Evolutionary conservation across 1,140 invertebrate genomes (phyloP), one percentile per base, ranked within the genome.

Genomic region (Homalodisca vitripennis): DNA sequence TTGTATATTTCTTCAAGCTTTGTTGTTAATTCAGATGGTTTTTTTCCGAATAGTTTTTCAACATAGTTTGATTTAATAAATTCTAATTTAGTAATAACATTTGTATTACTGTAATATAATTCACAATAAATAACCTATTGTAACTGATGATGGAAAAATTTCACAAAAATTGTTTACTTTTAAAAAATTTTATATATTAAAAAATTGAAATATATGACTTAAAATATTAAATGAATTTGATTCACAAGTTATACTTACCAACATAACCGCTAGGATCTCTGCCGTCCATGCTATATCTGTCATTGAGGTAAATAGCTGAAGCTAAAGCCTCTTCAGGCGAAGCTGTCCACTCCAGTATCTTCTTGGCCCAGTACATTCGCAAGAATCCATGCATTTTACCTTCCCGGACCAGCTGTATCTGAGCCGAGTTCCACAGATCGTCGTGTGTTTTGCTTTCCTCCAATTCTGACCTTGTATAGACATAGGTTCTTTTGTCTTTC

Each of bases 311-410:
- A 72, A 94, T 90, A 0, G 90, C 84, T 75, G 85, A 87, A 74
- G 88, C 83, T 1, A 97, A 79, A 0, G 93, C 94, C 71, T 89
- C 84, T 75, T 94, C 91, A 0, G 94, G 93, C 20, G 82, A 85
- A 29, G 82, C 75, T 0, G 90, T 90, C 93, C 93, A 95, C 78
- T 95, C 93, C 12, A 95, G 79, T 68, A 95, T 92, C 81, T 95
- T 95, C 78, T 97, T 97, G 10, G 92, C 92, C 94, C 94, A 97
- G 80, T 97, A 97, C 94, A 97, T 97, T 63, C 94, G 81, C 60
- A 97, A 79, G 78, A 94, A 97, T 1, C 93, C 93, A 79, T 97
- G 94, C 85, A 96, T 93, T 82, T 96, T 96, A 14, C 93, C 94
- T 78, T 92, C 89, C 68, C 82, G 84, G 0, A 90, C 82, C 73